Conservation (phyloP, 2,888 invertebrate species). For the Metopia argyrocephala region DNA sequence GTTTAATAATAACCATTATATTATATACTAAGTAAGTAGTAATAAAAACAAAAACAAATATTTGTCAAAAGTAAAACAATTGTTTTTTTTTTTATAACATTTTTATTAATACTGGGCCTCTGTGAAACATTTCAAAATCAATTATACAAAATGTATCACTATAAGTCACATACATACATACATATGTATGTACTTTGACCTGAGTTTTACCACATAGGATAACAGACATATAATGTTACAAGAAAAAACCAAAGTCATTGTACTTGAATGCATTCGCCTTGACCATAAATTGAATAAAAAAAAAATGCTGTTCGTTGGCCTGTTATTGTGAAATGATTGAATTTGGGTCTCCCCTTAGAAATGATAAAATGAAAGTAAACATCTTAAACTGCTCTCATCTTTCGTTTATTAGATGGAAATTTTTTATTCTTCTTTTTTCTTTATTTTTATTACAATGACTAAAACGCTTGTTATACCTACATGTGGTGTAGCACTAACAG, state of each 20-base stretch:
- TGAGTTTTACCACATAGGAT: not conserved
- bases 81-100: not conserved
- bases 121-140: too few relatives aligned
- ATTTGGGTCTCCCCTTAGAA: too few relatives aligned
- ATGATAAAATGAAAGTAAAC: constrained; percentile 18
- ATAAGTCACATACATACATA: not conserved
- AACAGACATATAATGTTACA: not conserved
- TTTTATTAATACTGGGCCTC: too few relatives aligned
- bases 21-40: too few relatives aligned
- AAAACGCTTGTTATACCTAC: not conserved
- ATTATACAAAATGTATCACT: too few relatives aligned
- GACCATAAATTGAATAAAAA: too few relatives aligned
- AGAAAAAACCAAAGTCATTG: not conserved
- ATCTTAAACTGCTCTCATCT: not conserved
- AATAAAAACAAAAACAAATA: too few relatives aligned
- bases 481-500: not conserved
- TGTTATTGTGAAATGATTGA: not conserved
- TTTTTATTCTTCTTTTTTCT: not conserved
- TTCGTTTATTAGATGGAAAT: not conserved
- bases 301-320: not conserved
- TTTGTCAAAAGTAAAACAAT: too few relatives aligned
- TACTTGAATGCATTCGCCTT: constrained; percentile 31
- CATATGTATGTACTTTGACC: not conserved
- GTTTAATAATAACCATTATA: too few relatives aligned
- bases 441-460: not conserved